Conservation (phyloP, 2,113 vertebrate species). For the Mesembrinibis cayennensis region DNA sequence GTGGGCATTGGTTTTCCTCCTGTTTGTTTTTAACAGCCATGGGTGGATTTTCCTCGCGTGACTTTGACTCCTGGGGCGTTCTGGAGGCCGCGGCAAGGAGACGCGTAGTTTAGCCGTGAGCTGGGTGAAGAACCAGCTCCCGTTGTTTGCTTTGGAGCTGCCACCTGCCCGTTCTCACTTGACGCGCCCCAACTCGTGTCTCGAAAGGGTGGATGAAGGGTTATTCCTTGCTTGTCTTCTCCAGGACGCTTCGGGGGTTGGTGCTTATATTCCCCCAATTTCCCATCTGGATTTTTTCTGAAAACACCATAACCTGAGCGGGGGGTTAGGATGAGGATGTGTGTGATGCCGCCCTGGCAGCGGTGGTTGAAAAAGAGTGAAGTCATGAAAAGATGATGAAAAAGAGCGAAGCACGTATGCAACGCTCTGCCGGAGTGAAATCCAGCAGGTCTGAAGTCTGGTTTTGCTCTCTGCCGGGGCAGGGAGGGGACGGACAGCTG, state of each 20-base stretch:
- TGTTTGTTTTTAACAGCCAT: not conserved
- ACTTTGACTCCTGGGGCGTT: not conserved
- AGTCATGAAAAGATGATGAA: not conserved
- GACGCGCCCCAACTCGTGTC: fast-evolving
- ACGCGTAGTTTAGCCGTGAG: not conserved
- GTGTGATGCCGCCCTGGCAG: not conserved
- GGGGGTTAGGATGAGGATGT: not conserved
- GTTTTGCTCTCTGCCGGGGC: not conserved
- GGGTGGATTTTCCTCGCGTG: not conserved
- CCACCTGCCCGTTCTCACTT: not conserved
- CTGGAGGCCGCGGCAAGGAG: not conserved
- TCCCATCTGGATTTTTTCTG: not conserved
- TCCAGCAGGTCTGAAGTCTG: not conserved
- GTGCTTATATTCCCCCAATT: not conserved
- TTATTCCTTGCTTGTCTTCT: not conserved
- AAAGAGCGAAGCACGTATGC: not conserved
- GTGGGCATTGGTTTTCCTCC: not conserved
- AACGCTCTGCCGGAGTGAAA: not conserved
- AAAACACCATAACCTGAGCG: not conserved
- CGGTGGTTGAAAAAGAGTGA: not conserved
- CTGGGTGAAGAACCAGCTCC: not conserved
- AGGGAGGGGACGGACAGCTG: not conserved
- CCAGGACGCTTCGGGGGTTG: fast-evolving
- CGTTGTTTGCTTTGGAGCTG: not conserved
- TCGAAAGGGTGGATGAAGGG: not conserved